A percentile compares a stretch with the other conserved stretches of the same genome.
These are phyloP conservation scores for Eriocheir sinensis DNA, from an alignment of 1,140 invertebrate genomes.

Conservation along the genomic window DNA sequence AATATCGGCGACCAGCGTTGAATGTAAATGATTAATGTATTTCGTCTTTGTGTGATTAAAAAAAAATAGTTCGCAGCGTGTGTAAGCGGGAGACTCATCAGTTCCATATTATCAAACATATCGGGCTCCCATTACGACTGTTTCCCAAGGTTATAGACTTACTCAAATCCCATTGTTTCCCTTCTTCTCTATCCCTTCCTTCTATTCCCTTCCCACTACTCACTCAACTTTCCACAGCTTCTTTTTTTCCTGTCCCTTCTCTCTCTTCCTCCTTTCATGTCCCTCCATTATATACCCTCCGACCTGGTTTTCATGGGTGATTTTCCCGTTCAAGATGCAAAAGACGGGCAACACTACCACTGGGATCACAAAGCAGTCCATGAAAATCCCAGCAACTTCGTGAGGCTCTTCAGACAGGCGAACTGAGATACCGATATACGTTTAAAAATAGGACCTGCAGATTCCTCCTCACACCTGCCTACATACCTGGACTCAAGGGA, in stretches of 20 bases:
- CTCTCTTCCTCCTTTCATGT: slow-evolving; percentile 31
- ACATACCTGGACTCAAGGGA: neutral
- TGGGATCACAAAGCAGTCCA: too few relatives aligned
- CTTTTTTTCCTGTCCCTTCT: neutral
- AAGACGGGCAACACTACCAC: too few relatives aligned
- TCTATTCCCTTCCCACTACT: neutral
- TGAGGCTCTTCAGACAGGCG: too few relatives aligned
- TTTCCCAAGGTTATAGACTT: neutral
- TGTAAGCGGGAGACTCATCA: too few relatives aligned
- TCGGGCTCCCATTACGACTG: neutral
- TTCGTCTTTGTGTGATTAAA: too few relatives aligned
- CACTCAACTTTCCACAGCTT: neutral
- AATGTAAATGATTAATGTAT: too few relatives aligned
- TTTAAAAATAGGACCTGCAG: neutral
- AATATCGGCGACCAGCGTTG: too few relatives aligned
- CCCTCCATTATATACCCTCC: neutral
- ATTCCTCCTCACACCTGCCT: neutral
- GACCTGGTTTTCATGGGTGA: neutral
- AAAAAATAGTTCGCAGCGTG: too few relatives aligned
- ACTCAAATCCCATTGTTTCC: neutral
- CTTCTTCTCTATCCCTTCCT: neutral
- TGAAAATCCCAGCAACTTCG: too few relatives aligned
- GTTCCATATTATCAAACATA: neutral
- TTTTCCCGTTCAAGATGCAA: too few relatives aligned
- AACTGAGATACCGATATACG: neutral